A percentile compares a stretch with the other conserved stretches of the same genome.
Evolutionary conservation across 2,113 vertebrate species (phyloP).

Genomic region (Rhagologus leucostigma): DNA sequence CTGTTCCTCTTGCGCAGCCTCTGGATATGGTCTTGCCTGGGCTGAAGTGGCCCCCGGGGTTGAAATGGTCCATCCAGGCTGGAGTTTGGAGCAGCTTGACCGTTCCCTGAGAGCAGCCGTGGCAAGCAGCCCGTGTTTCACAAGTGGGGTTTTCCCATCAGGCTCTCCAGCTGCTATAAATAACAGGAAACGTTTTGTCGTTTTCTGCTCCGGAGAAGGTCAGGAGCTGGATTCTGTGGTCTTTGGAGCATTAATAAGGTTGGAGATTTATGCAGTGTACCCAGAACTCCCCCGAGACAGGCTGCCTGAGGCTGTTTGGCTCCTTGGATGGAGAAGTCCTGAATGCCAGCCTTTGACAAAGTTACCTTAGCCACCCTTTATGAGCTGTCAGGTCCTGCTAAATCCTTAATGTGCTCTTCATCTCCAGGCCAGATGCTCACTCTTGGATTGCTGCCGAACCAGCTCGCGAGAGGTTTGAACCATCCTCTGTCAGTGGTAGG

Average conservation of each 20-base stretch:
- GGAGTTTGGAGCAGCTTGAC: neutral
- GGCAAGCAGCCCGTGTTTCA: constrained; percentile 18
- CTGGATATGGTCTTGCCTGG: accelerated
- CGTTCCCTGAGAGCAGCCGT: neutral
- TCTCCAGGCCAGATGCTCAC: neutral
- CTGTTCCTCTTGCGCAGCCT: neutral
- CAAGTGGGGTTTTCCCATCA: constrained; percentile 66
- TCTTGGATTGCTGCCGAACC: neutral
- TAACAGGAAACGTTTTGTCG: constrained; percentile 49
- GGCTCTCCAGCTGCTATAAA: constrained; percentile 61
- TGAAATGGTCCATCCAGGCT: neutral
- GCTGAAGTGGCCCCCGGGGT: neutral
- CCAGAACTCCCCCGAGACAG: neutral
- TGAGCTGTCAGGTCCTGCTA: neutral
- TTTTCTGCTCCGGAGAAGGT: constrained; percentile 23
- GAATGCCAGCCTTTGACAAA: neutral
- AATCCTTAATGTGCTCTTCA: neutral
- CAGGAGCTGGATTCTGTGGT: constrained; percentile 33
- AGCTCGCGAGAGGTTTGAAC: neutral
- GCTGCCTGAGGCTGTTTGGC: neutral
- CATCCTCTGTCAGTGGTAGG: neutral
- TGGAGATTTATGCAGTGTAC: neutral
- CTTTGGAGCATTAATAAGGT: constrained; percentile 10
- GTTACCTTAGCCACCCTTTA: neutral
- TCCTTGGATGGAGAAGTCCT: neutral